phyloP scores from a whole-genome alignment of 2,888 invertebrate species.

The Sphaerophoria rueppellii region DNA sequence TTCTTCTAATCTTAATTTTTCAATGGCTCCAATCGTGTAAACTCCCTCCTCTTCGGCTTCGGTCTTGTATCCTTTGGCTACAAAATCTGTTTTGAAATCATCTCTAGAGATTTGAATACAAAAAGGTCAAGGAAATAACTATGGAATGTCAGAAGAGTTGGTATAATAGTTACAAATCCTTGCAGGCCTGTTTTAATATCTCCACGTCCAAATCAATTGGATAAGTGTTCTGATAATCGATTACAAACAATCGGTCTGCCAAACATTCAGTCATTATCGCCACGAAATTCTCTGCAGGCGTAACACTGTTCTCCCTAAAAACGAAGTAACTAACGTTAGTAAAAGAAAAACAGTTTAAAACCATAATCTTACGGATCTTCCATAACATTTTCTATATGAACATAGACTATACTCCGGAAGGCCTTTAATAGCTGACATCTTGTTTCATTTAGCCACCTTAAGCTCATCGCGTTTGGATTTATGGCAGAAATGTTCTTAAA shows the following conservation, averaged over 20 bases:
- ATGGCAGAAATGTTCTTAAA: slow-evolving; percentile 85
- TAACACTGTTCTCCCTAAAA: slow-evolving; percentile 74
- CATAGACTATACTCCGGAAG: slow-evolving; percentile 81
- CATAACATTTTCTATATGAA: slow-evolving; percentile 80
- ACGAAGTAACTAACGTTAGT: background rate
- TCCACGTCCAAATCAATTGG: slow-evolving; percentile 88
- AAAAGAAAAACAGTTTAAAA: slow-evolving; percentile 43
- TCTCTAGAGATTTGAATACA: slow-evolving; percentile 34
- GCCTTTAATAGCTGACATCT: slow-evolving; percentile 82
- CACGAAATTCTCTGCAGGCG: slow-evolving; percentile 77
- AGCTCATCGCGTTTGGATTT: slow-evolving; percentile 77
- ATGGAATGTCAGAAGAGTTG: background rate
- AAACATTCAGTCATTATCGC: slow-evolving; percentile 83
- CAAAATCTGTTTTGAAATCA: slow-evolving; percentile 76
- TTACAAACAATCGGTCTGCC: slow-evolving; percentile 84
- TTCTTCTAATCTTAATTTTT: slow-evolving; percentile 5
- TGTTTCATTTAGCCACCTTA: slow-evolving; percentile 79
- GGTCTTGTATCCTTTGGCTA: slow-evolving; percentile 77
- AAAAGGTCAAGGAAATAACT: slow-evolving; percentile 51
- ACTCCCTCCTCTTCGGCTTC: slow-evolving; percentile 73
- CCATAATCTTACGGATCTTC: slow-evolving; percentile 79
- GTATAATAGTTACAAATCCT: slow-evolving; percentile 85
- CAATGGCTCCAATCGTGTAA: slow-evolving; percentile 42
- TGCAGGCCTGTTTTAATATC: slow-evolving; percentile 85
- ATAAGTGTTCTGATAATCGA: slow-evolving; percentile 87